Conservation (phyloP, 2,113 vertebrate genomes). For the Alouatta palliata region DNA sequence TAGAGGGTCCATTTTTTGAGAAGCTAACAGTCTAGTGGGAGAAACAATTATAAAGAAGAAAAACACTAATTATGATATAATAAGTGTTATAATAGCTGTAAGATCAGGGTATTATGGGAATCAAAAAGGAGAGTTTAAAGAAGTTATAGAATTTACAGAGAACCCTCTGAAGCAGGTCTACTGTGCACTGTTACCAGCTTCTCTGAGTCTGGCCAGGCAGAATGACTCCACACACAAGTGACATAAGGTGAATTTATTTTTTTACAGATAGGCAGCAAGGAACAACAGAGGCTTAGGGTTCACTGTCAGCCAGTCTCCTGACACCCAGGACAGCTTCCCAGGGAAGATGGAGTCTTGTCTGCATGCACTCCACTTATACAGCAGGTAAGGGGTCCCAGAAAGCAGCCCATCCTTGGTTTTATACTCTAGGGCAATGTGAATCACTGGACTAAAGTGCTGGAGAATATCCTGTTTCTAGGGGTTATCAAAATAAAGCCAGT, state of each 20-base stretch:
- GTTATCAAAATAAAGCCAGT: neutral
- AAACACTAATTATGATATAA: neutral
- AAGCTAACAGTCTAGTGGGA: neutral
- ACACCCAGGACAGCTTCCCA: neutral
- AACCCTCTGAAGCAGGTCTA: too few relatives aligned
- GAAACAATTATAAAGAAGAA: neutral
- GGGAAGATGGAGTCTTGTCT: neutral
- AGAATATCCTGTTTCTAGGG: neutral
- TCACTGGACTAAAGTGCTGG: neutral
- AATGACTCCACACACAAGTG: neutral
- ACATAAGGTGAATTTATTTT: neutral
- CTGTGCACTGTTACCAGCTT: too few relatives aligned
- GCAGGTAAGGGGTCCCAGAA: neutral
- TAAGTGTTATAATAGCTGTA: neutral
- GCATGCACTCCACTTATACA: accelerated
- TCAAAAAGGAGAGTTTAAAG: too few relatives aligned
- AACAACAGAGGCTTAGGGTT: too few relatives aligned
- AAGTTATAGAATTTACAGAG: neutral
- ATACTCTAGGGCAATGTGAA: neutral
- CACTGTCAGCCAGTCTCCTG: too few relatives aligned
- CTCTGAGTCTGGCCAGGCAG: neutral
- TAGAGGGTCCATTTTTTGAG: neutral
- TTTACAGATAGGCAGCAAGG: neutral
- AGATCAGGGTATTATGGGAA: neutral
- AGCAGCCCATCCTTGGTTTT: accelerated